A percentile compares a stretch with the other conserved stretches of the same genome.
phyloP scores from a whole-genome alignment of 35 echinoderm and acorn worm species.

The Apostichopus japonicus region DNA sequence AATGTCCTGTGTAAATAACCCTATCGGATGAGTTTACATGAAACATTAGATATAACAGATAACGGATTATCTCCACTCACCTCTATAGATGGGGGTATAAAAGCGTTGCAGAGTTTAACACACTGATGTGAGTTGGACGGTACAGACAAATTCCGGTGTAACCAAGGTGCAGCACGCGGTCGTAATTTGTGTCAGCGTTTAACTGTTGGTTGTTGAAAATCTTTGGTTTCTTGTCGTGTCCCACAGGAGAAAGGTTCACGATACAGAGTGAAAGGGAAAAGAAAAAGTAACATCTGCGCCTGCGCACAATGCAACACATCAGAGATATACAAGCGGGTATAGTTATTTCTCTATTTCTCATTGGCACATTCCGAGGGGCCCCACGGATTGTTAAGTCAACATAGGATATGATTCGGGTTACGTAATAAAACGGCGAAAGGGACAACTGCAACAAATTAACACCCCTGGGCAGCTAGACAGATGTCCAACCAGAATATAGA shows the following conservation, averaged over 20 bases:
- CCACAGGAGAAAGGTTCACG: not conserved
- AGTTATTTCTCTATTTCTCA: not conserved
- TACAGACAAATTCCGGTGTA: not conserved
- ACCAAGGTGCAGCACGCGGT: not conserved
- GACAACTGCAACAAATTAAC: not conserved
- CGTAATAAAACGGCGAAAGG: not conserved
- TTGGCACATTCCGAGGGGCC: not conserved
- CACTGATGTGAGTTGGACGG: not conserved
- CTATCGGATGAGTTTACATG: too few species aligned
- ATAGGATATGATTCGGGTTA: not conserved
- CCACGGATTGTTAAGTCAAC: not conserved
- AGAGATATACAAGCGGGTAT: too few species aligned
- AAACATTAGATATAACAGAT: too few species aligned
- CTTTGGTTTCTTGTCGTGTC: not conserved
- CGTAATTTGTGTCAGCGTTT: conserved; percentile 2
- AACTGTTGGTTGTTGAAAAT: conserved; percentile 10
- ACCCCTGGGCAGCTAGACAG: not conserved
- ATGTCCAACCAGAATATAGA: not conserved
- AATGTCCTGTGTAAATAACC: too few species aligned
- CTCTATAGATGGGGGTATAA: not conserved
- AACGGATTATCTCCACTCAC: not conserved
- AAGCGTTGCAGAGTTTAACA: not conserved
- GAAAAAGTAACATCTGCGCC: not conserved
- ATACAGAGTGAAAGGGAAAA: not conserved
- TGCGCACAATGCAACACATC: not conserved